phyloP scores from a whole-genome alignment of 2,797 vertebrate genomes.

The Gila robusta region DNA sequence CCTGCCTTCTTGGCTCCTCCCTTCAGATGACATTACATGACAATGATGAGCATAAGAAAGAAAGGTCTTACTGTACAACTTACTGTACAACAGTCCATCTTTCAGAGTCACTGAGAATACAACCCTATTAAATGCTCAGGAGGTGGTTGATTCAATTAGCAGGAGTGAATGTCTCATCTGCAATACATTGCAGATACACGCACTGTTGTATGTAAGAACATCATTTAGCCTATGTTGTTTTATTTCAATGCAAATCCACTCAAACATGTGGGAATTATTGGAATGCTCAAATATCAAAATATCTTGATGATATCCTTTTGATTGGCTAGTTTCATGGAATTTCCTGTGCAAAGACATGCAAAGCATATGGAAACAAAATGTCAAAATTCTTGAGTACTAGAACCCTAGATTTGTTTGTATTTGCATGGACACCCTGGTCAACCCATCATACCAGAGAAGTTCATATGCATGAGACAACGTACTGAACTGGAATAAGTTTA shows the following conservation, averaged over 20 bases:
- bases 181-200: background rate
- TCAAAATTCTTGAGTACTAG: background rate
- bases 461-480: background rate
- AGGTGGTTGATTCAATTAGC: background rate
- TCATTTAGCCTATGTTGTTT: too few relatives aligned
- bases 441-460: background rate
- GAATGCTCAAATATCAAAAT: background rate
- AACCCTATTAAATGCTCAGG: background rate
- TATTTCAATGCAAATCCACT: background rate
- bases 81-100: background rate
- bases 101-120: background rate
- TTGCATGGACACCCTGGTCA: background rate
- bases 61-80: background rate
- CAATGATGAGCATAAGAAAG: background rate
- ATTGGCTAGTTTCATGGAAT: background rate
- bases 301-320: background rate
- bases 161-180: background rate
- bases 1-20: background rate
- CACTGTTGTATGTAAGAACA: background rate
- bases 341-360: too few relatives aligned
- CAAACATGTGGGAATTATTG: background rate
- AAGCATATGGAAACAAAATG: slow-evolving; percentile 3
- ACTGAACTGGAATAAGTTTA: background rate
- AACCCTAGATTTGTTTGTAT: slow-evolving; percentile 2
- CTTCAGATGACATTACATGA: background rate